These are phyloP conservation scores for Embiotoca jacksoni DNA, from an alignment of 2,113 vertebrate genomes.

Conservation along the genomic window DNA sequence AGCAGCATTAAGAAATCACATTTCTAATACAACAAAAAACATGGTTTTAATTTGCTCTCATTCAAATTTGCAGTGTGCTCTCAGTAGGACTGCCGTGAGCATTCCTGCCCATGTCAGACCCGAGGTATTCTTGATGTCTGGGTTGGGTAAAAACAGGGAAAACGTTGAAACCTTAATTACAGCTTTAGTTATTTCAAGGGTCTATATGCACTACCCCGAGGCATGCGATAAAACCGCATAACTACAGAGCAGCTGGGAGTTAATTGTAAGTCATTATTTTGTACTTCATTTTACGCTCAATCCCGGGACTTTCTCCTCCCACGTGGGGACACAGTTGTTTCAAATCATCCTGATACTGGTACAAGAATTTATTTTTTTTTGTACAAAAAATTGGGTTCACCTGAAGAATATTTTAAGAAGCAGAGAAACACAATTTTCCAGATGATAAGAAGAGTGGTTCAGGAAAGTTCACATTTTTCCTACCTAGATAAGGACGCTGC, in stretches of 20 bases:
- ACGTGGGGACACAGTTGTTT: slow-evolving; percentile 46
- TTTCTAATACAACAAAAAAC: neutral
- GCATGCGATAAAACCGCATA: slow-evolving; percentile 79
- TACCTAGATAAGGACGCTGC: neutral
- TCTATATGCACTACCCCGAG: slow-evolving; percentile 67
- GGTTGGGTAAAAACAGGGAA: slow-evolving; percentile 70
- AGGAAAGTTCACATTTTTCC: neutral
- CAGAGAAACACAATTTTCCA: neutral
- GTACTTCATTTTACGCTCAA: slow-evolving; percentile 72
- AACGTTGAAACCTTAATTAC: slow-evolving; percentile 74
- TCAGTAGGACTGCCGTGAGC: slow-evolving; percentile 14
- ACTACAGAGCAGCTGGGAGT: slow-evolving; percentile 78
- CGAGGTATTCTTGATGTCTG: slow-evolving; percentile 67
- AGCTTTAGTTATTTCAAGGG: slow-evolving; percentile 76
- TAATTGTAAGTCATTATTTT: slow-evolving; percentile 83
- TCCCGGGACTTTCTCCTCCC: slow-evolving; percentile 79
- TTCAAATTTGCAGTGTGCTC: slow-evolving; percentile 3
- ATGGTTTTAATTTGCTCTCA: fast-evolving
- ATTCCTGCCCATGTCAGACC: slow-evolving; percentile 43
- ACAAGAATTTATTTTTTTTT: neutral
- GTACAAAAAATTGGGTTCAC: slow-evolving; percentile 6
- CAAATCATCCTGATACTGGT: slow-evolving; percentile 30
- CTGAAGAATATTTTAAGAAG: neutral
- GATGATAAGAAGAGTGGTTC: neutral
- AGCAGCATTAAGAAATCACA: slow-evolving; percentile 27